Evolutionary conservation across 2,888 invertebrate genomes (phyloP).

Genomic region (Torymus texanus): DNA sequence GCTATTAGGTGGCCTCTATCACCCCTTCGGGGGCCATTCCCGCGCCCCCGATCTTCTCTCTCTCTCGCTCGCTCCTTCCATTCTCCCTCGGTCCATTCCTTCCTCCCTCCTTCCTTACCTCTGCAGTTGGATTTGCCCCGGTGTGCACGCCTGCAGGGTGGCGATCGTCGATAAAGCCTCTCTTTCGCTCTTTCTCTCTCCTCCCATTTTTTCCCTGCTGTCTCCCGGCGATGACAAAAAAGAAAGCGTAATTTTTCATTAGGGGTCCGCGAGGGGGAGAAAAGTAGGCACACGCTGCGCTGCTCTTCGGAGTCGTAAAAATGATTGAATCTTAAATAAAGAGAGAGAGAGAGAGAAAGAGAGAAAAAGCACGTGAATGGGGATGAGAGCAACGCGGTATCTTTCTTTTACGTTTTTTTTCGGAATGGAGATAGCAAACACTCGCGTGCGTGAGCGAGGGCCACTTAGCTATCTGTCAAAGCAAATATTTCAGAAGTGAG

Average conservation of each 20-base stretch:
- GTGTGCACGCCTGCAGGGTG: constrained; percentile 18
- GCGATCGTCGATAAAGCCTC: constrained; percentile 48
- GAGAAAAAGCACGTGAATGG: constrained; percentile 8
- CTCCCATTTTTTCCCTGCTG: background rate
- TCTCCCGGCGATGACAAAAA: constrained; percentile 52
- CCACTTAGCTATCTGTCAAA: constrained; percentile 47
- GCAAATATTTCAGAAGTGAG: constrained; percentile 28
- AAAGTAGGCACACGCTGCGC: constrained; percentile 7
- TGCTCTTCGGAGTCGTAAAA: constrained; percentile 42
- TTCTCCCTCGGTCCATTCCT: constrained; percentile 14
- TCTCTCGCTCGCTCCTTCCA: background rate
- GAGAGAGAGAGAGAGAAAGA: constrained; percentile 15
- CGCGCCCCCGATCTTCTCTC: constrained; percentile 41
- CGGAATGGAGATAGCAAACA: constrained; percentile 6
- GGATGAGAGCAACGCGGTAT: background rate
- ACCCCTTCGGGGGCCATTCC: constrained; percentile 77
- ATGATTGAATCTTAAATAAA: constrained; percentile 56
- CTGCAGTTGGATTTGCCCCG: constrained; percentile 38
- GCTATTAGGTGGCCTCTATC: constrained; percentile 81
- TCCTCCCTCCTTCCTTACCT: constrained; percentile 15
- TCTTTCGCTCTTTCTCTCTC: constrained; percentile 5
- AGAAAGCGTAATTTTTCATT: constrained; percentile 54
- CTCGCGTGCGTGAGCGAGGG: background rate
- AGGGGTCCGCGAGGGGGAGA: constrained; percentile 16
- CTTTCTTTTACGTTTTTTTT: constrained; percentile 19